A percentile compares a stretch with the other conserved stretches of the same genome.
Evolutionary conservation across 2,888 invertebrate species (phyloP).

Genomic region (Lampropteryx suffumata): DNA sequence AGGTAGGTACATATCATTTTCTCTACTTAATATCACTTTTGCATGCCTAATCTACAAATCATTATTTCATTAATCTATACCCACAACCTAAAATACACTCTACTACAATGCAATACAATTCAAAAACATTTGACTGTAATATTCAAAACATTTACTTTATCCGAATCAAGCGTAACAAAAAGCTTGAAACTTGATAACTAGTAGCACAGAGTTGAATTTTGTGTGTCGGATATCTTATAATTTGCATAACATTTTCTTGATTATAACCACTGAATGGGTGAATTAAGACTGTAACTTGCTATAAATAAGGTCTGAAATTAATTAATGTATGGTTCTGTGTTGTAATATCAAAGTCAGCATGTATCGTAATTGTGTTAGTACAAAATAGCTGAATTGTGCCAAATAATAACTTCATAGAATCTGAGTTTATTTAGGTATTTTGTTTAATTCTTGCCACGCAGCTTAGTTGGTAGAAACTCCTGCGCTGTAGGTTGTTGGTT

Average conservation of each 20-base stretch:
- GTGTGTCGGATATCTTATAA: background rate
- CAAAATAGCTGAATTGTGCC: too few species aligned
- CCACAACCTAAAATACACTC: background rate
- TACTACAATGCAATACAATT: background rate
- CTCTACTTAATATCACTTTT: background rate
- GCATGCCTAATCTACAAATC: conserved; percentile 5
- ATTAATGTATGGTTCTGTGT: background rate
- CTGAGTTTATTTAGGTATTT: too few species aligned
- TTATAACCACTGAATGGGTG: background rate
- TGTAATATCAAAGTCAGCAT: conserved; percentile 7
- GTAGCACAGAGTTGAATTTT: background rate
- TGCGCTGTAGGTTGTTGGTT: too few species aligned
- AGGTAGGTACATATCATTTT: too few species aligned
- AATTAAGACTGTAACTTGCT: background rate
- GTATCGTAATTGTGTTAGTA: background rate
- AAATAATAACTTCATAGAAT: too few species aligned
- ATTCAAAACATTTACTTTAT: conserved; percentile 6
- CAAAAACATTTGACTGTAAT: background rate
- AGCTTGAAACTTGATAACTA: background rate
- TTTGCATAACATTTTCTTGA: conserved; percentile 5
- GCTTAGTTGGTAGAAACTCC: too few species aligned
- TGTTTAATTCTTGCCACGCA: too few species aligned
- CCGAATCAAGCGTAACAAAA: background rate
- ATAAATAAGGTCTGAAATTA: conserved; percentile 1
- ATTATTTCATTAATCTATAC: conserved; percentile 7